phyloP scores from a whole-genome alignment of 2,888 invertebrate genomes.

The Timema podura region DNA sequence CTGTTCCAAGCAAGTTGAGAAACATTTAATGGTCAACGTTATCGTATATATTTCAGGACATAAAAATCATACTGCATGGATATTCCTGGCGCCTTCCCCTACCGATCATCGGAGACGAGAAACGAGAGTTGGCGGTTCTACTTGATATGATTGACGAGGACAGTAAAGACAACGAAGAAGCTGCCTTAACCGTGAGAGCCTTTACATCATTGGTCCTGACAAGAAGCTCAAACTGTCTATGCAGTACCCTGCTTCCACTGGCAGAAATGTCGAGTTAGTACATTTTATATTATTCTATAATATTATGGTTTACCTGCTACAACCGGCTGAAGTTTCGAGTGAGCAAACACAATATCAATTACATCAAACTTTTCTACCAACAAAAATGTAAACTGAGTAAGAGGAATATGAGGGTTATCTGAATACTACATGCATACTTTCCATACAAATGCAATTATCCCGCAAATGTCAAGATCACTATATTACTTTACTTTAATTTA shows the following conservation, averaged over 20 bases:
- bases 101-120: constrained; percentile 80
- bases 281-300: neutral
- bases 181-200: constrained; percentile 68
- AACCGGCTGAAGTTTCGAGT: too few relatives aligned
- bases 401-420: too few relatives aligned
- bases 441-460: too few relatives aligned
- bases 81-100: constrained; percentile 69
- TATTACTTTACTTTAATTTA: too few relatives aligned
- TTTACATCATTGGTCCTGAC: constrained; percentile 78
- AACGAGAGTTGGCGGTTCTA: constrained; percentile 63
- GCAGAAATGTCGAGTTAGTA: constrained; percentile 78
- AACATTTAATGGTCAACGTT: too few relatives aligned
- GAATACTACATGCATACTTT: too few relatives aligned
- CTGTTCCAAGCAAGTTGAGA: too few relatives aligned
- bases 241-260: constrained; percentile 81
- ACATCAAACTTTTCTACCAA: too few relatives aligned
- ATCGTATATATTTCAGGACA: constrained; percentile 47
- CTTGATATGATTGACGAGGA: constrained; percentile 78
- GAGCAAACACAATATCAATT: too few relatives aligned
- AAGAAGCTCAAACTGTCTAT: constrained; percentile 74
- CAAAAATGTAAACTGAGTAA: too few relatives aligned
- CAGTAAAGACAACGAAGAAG: constrained; percentile 60
- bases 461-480: too few relatives aligned
- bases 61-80: constrained; percentile 66
- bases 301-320: too few relatives aligned